A percentile compares a stretch with the other conserved stretches of the same genome.
phyloP scores from a whole-genome alignment of 2,113 vertebrate species.

The Myanophis thanlyinensis region DNA sequence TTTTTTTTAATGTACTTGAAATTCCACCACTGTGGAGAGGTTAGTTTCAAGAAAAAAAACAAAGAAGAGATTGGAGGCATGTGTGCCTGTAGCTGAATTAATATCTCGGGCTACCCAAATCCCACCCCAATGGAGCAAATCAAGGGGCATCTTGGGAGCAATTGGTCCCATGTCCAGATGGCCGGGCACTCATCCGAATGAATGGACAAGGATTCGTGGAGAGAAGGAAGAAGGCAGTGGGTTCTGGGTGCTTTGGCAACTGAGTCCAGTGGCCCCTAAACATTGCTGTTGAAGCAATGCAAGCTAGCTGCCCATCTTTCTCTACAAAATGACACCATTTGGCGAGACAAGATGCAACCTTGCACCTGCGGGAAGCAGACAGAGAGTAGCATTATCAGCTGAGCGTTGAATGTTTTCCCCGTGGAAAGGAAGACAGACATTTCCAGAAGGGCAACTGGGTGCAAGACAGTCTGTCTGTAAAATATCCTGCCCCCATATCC shows the following conservation, averaged over 20 bases:
- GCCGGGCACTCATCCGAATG: background rate
- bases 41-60: background rate
- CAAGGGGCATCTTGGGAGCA: background rate
- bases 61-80: rapidly evolving
- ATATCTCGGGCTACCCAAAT: background rate
- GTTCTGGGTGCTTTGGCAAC: slow-evolving; percentile 26
- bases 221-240: background rate
- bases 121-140: background rate
- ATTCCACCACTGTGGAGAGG: rapidly evolving
- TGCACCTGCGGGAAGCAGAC: background rate
- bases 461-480: background rate
- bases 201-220: background rate
- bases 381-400: background rate
- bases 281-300: background rate
- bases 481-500: background rate
- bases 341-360: background rate
- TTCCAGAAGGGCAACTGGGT: background rate
- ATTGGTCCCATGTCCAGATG: slow-evolving; percentile 38
- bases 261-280: background rate
- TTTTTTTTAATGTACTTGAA: background rate
- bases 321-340: background rate
- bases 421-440: background rate
- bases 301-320: background rate
- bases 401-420: background rate
- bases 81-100: background rate